Conservation (phyloP, 2,888 invertebrate species). For the Dendrolimus pini region DNA sequence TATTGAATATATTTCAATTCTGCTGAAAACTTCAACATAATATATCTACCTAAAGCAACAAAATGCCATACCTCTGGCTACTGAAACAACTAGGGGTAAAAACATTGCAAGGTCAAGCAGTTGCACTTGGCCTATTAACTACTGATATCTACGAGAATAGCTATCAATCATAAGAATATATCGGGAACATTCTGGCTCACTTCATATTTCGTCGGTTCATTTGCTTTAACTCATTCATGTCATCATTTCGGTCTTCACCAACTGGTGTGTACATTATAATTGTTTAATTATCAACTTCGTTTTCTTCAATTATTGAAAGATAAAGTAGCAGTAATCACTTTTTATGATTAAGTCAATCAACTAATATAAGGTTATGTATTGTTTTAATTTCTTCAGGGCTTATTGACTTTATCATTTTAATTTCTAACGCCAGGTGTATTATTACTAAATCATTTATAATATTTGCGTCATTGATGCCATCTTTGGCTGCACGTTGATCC, state of each 20-base stretch:
- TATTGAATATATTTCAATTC: too few species aligned
- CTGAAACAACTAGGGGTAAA: slow-evolving; percentile 42
- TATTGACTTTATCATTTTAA: too few species aligned
- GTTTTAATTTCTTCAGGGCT: too few species aligned
- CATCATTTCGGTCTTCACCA: slow-evolving; percentile 20
- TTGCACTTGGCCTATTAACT: slow-evolving; percentile 60
- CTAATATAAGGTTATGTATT: too few species aligned
- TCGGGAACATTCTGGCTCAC: slow-evolving; percentile 31
- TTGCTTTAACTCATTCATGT: slow-evolving; percentile 35
- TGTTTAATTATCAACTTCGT: too few species aligned
- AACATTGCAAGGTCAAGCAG: slow-evolving; percentile 51
- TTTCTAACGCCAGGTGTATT: slow-evolving; percentile 1
- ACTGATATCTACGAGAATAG: slow-evolving; percentile 54
- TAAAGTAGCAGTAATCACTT: too few species aligned
- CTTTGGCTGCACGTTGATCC: slow-evolving; percentile 38
- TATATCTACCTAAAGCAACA: too few species aligned
- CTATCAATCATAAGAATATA: slow-evolving; percentile 57
- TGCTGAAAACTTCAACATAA: too few species aligned
- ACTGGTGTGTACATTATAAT: background rate
- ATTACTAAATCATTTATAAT: slow-evolving; percentile 11
- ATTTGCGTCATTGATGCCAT: slow-evolving; percentile 39
- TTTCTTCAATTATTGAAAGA: too few species aligned
- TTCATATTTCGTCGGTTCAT: slow-evolving; percentile 19
- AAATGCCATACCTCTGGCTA: too few species aligned
- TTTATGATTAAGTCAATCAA: too few species aligned